A percentile compares a stretch with the other conserved stretches of the same genome.
phyloP scores from a whole-genome alignment of 2,113 vertebrate species.

The Monopterus albus region DNA sequence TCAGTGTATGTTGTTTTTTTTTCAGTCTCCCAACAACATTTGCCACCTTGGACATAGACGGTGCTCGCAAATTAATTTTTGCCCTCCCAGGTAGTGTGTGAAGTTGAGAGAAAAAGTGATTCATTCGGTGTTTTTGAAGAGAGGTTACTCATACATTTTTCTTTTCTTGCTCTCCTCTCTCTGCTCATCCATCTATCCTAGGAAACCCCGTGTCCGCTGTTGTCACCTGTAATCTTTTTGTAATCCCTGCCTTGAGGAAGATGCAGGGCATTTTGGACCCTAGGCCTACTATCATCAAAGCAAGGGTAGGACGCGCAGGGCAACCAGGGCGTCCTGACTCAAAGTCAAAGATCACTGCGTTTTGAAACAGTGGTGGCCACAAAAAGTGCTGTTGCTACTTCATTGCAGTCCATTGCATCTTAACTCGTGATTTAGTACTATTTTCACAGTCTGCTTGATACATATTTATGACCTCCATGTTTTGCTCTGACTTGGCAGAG shows the following conservation, averaged over 20 bases:
- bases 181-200: slow-evolving; percentile 72
- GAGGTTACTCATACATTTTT: slow-evolving; percentile 70
- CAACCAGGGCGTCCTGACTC: slow-evolving; percentile 14
- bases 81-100: slow-evolving; percentile 97
- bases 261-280: slow-evolving; percentile 99
- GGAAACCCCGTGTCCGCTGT: slow-evolving; percentile 99
- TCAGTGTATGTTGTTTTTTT: neutral
- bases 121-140: slow-evolving; percentile 46
- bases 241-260: slow-evolving; percentile 98
- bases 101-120: slow-evolving; percentile 82
- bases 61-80: slow-evolving; percentile 99
- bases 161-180: slow-evolving; percentile 18
- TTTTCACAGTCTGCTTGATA: slow-evolving; percentile 57
- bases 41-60: slow-evolving; percentile 97
- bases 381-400: no score
- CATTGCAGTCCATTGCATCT: slow-evolving; percentile 45
- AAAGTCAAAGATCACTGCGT: no score
- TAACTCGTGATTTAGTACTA: slow-evolving; percentile 35
- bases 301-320: slow-evolving; percentile 87
- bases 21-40: slow-evolving; percentile 96
- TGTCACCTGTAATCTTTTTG: slow-evolving; percentile 99
- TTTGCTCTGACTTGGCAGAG: slow-evolving; percentile 56
- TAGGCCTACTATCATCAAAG: slow-evolving; percentile 99
- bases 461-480: slow-evolving; percentile 63
- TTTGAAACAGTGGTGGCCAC: no score